phyloP scores from a whole-genome alignment of 2,888 invertebrate species.

The Spisula solida region DNA sequence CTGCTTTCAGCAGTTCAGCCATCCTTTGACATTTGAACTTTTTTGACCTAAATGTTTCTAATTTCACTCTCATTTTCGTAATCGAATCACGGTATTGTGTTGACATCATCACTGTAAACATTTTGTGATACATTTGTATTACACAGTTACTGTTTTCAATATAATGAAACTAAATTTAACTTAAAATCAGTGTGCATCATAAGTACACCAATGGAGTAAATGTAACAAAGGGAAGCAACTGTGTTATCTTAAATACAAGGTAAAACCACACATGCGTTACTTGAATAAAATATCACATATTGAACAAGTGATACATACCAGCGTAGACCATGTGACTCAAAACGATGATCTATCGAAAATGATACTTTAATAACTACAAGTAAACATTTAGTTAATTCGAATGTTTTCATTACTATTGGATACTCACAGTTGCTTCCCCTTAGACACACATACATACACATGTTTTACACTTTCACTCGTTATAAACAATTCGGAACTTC shows the following conservation, averaged over 20 bases:
- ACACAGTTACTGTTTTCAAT: background rate
- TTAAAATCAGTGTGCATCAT: background rate
- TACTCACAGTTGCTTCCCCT: background rate
- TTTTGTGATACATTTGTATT: background rate
- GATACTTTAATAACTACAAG: background rate
- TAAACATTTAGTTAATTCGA: no score
- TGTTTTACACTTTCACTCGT: background rate
- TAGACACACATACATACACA: background rate
- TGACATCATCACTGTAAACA: background rate
- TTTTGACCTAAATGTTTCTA: background rate
- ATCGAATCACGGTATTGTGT: background rate
- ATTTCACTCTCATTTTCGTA: background rate
- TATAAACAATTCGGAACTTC: background rate
- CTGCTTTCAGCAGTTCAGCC: no score
- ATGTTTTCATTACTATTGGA: background rate
- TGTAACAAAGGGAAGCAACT: background rate
- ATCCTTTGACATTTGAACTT: background rate
- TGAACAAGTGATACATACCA: background rate
- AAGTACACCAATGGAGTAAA: background rate
- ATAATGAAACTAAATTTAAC: background rate
- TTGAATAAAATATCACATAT: background rate
- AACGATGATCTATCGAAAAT: background rate
- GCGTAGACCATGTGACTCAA: background rate
- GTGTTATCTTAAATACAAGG: background rate
- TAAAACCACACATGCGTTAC: background rate